These are phyloP conservation scores for Litocranius walleri DNA, from an alignment of 2,113 vertebrate genomes.

Conservation along the genomic window DNA sequence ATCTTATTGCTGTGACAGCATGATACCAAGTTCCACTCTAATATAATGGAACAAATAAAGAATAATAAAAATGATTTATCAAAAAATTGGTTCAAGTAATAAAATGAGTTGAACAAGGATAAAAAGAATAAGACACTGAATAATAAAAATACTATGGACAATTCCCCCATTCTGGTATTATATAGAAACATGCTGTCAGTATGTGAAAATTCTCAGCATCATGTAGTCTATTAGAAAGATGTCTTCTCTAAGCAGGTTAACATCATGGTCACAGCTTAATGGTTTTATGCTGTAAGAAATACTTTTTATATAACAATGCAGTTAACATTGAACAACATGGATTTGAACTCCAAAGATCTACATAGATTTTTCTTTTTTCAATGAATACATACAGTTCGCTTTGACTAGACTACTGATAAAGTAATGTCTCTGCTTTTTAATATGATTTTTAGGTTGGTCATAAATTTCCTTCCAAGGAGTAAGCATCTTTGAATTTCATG, in stretches of 20 bases:
- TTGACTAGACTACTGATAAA: neutral
- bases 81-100: constrained; percentile 22
- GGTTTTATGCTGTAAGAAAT: neutral
- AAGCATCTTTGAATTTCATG: neutral
- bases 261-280: neutral
- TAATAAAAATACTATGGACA: constrained; percentile 46
- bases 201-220: neutral
- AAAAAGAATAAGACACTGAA: constrained; percentile 15
- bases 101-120: neutral
- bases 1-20: constrained; percentile 69
- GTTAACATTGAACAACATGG: neutral
- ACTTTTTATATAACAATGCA: neutral
- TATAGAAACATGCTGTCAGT: neutral
- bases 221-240: neutral
- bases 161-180: neutral
- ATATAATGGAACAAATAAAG: constrained; percentile 60
- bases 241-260: neutral
- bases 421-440: neutral
- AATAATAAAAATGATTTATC: constrained; percentile 41
- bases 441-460: neutral
- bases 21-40: constrained; percentile 55
- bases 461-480: neutral
- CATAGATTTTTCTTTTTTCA: neutral
- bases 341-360: neutral
- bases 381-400: neutral